A percentile compares a stretch with the other conserved stretches of the same genome.
Conservation (phyloP, 2,113 vertebrate genomes). For the Corydoras sp. region DNA sequence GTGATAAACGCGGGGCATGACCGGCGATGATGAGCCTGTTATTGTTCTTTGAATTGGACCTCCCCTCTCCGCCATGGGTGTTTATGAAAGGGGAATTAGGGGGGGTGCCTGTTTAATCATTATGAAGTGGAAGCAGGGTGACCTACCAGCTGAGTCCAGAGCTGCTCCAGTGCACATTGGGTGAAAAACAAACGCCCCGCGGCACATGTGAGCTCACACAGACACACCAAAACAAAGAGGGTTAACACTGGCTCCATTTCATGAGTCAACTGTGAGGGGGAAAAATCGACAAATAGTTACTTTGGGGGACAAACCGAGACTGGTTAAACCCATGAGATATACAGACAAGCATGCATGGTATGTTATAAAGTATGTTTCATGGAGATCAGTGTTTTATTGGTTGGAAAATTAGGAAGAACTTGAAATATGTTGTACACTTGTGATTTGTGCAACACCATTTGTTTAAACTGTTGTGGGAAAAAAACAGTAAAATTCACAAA, state of each 20-base stretch:
- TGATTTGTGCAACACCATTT: no score
- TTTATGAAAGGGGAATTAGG: slow-evolving; percentile 66
- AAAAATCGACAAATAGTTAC: slow-evolving; percentile 47
- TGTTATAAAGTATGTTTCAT: no score
- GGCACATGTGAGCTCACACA: slow-evolving; percentile 41
- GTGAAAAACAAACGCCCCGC: slow-evolving; percentile 58
- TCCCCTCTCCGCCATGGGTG: slow-evolving; percentile 52
- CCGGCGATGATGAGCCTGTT: slow-evolving; percentile 63
- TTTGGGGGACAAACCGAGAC: slow-evolving; percentile 38
- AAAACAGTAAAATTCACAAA: no score
- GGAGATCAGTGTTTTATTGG: no score
- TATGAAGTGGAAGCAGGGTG: slow-evolving; percentile 70
- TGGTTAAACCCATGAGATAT: not conserved
- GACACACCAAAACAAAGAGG: slow-evolving; percentile 34
- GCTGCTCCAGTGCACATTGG: slow-evolving; percentile 69
- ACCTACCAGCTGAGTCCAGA: slow-evolving; percentile 73
- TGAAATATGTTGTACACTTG: no score
- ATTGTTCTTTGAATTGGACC: slow-evolving; percentile 67
- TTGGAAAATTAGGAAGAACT: no score
- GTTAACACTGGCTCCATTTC: slow-evolving; percentile 45
- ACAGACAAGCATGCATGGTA: no score
- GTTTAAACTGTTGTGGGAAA: no score
- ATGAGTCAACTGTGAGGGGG: slow-evolving; percentile 49
- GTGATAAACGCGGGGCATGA: slow-evolving; percentile 66
- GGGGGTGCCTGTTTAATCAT: slow-evolving; percentile 66